phyloP scores from a whole-genome alignment of 1,140 invertebrate genomes.

The Myzus persicae region DNA sequence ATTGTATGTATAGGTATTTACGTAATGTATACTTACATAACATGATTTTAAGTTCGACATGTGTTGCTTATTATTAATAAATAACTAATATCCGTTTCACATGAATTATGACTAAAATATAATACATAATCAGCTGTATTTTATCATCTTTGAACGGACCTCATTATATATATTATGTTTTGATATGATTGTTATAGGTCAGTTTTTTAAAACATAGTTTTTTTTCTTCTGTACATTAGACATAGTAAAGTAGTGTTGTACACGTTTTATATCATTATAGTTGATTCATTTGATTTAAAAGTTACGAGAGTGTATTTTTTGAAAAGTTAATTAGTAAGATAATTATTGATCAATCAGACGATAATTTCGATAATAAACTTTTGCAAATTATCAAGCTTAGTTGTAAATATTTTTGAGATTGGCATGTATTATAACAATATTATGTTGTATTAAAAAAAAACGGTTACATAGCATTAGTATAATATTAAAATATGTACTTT shows the following conservation, averaged over 20 bases:
- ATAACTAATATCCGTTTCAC: not conserved
- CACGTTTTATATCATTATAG: not conserved
- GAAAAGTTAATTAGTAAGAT: not conserved
- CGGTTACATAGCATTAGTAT: not conserved
- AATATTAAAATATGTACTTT: not conserved
- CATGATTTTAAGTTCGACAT: not conserved
- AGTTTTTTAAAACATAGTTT: not conserved
- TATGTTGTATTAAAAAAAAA: not conserved
- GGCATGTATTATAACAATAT: not conserved
- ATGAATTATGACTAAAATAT: constrained; percentile 11
- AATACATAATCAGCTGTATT: not conserved
- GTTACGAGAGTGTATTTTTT: not conserved
- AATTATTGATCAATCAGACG: not conserved
- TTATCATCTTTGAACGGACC: not conserved
- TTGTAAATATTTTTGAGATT: not conserved
- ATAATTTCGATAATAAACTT: not conserved
- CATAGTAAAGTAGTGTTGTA: not conserved
- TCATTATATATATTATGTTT: not conserved
- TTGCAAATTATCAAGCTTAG: not conserved
- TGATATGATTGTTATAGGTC: constrained; percentile 15
- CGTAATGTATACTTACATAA: not conserved
- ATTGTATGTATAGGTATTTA: not conserved
- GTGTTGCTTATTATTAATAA: not conserved
- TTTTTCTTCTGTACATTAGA: not conserved
- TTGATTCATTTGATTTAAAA: constrained; percentile 9